A percentile compares a stretch with the other conserved stretches of the same genome.
Conservation (phyloP, 2,888 invertebrate species). For the Bellardia bayeri region DNA sequence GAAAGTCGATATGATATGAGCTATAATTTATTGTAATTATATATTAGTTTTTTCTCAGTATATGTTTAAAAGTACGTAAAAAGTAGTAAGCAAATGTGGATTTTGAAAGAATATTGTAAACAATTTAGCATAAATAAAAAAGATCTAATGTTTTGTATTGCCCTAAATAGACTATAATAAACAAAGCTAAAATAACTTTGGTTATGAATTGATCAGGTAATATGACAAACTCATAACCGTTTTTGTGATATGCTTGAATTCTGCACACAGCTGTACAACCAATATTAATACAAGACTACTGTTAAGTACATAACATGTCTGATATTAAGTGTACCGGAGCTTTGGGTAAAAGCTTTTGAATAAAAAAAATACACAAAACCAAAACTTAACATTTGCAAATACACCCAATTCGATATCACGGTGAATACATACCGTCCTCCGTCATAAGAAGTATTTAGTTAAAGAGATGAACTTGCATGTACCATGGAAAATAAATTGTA, state of each 20-base stretch:
- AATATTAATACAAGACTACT: background rate
- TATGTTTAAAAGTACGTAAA: no score
- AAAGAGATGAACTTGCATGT: slow-evolving; percentile 40
- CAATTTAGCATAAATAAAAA: no score
- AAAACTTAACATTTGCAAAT: slow-evolving; percentile 10
- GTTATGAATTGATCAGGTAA: no score
- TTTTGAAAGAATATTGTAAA: no score
- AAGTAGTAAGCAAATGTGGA: no score
- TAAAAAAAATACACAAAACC: background rate
- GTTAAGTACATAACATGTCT: slow-evolving; percentile 15
- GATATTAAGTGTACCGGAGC: slow-evolving; percentile 33
- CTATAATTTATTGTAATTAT: no score
- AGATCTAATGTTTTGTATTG: no score
- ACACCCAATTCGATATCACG: slow-evolving; percentile 1
- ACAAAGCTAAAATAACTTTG: no score
- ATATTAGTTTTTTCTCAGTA: no score
- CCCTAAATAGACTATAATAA: no score
- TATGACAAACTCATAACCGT: no score
- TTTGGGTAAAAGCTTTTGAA: slow-evolving; percentile 21
- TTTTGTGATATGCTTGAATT: background rate
- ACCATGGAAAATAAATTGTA: slow-evolving; percentile 36
- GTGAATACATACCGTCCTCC: slow-evolving; percentile 1
- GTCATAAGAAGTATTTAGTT: slow-evolving; percentile 22
- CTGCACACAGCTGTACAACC: background rate
- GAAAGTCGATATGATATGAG: no score